Conservation (phyloP, 2,888 invertebrate species). For the Resseliella maxima region DNA sequence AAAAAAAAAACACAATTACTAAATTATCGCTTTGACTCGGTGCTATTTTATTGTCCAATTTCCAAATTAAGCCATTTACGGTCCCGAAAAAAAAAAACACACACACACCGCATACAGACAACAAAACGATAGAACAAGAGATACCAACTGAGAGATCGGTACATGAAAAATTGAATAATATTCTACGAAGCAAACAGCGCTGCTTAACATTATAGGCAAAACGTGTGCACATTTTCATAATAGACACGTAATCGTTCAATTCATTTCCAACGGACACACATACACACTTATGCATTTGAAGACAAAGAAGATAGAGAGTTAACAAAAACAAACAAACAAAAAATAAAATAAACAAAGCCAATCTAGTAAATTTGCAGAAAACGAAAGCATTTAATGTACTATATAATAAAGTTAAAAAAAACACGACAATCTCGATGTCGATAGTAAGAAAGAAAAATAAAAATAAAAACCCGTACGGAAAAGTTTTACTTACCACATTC, state of each 20-base stretch:
- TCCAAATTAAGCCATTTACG: conserved; percentile 41
- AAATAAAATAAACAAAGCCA: neutral
- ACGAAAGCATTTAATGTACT: neutral
- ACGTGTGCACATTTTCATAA: conserved; percentile 48
- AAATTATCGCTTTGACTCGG: neutral
- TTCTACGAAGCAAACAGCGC: conserved; percentile 12
- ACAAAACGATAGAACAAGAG: neutral
- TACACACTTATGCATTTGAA: neutral
- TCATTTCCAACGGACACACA: neutral
- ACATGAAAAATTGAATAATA: conserved; percentile 20
- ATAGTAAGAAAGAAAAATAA: neutral
- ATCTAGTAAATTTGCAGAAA: neutral
- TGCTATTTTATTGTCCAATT: conserved; percentile 49
- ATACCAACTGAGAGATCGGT: neutral
- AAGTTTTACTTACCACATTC: neutral
- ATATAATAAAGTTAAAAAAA: too few relatives aligned
- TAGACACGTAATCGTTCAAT: conserved; percentile 40
- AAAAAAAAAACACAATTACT: neutral
- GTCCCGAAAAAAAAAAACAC: neutral
- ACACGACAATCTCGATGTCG: too few relatives aligned
- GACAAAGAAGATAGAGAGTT: neutral
- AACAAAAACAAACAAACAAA: conserved; percentile 17
- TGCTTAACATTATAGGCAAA: neutral
- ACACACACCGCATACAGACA: neutral
- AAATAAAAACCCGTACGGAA: neutral